Evolutionary conservation across 2,797 vertebrate species (phyloP), one percentile per base, ranked within the genome.

Genomic region (Phaenicophaeus curvirostris): DNA sequence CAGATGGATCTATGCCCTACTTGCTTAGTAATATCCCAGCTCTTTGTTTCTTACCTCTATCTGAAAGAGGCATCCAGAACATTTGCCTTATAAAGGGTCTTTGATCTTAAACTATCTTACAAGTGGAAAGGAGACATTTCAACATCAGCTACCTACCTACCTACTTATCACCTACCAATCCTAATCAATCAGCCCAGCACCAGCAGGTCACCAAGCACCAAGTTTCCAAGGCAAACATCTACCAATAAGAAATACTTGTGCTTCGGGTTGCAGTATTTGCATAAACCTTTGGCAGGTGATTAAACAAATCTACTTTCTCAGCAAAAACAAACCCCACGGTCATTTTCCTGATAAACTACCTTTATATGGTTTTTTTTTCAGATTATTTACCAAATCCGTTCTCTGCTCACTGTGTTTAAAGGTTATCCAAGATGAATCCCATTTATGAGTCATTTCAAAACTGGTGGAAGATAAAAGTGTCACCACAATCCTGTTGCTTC

Each of bases 281-380:
- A 97, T 94, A 93, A 93, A 91, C 58, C 51, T 85, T 85, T 97
- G 96, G 95, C 92, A 90, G 61, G 63, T 71, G 85, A 96, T 95
- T 67, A 96, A 96, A 96, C 74, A 91, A 89, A 92, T 55, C 50
- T 46, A 65, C 85, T 82, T 90, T 96, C 94, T 94, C 83, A 88
- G 82, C 33, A 39, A 91, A 95, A 93, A 90, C 89, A 95, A 95
- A 53, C 87, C 86, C 85, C 65, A 61, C 8, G 17, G 77, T 86
- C 82, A 90, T 93, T 91, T 65, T 82, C 63, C 89, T 80, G 93
- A 96, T 94, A 96, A 92, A 79, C 63, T 73, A 15, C 67, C 69
- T 91, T 66, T 61, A 76, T 41, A 58, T 9, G 25, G 71, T 62
- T 5, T 0, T 23, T 24, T 23, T 48, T 80, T 63, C 44, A 63